Evolutionary conservation across 23 tunicate species (phyloP).

Genomic region (Aplidium turbinatum): DNA sequence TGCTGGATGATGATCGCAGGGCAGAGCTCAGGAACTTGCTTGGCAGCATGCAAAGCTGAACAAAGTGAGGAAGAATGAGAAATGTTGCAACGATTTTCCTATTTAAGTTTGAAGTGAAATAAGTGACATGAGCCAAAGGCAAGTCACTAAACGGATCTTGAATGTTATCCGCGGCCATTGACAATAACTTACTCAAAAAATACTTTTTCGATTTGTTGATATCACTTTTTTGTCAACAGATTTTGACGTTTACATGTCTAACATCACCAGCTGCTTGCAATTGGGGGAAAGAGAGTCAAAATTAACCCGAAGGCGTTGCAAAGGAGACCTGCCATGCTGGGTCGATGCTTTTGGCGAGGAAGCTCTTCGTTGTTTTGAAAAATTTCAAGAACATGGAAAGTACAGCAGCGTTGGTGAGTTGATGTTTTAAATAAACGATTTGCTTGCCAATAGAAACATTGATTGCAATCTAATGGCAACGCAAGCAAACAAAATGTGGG

Average conservation of each 20-base stretch:
- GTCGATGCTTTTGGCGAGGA: slow-evolving; percentile 28
- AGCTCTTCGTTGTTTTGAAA: slow-evolving; percentile 38
- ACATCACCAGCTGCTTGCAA: slow-evolving; percentile 26
- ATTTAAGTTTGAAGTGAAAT: too few species aligned
- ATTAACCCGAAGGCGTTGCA: neutral
- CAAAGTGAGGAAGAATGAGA: slow-evolving; percentile 20
- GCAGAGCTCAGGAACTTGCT: slow-evolving; percentile 19
- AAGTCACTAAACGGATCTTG: too few species aligned
- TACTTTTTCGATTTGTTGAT: too few species aligned
- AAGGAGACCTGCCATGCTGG: slow-evolving; percentile 51
- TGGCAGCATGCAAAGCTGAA: slow-evolving; percentile 35
- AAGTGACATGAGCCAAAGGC: too few species aligned
- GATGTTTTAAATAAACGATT: too few species aligned
- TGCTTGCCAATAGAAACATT: too few species aligned
- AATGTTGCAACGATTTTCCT: too few species aligned
- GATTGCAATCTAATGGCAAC: too few species aligned
- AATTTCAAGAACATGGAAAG: neutral
- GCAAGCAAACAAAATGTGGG: too few species aligned
- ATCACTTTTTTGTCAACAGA: slow-evolving; percentile 2
- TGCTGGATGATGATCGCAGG: slow-evolving; percentile 50
- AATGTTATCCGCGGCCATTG: too few species aligned
- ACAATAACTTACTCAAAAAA: too few species aligned
- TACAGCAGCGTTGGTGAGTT: neutral
- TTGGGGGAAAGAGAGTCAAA: slow-evolving; percentile 1
- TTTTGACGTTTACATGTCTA: slow-evolving; percentile 6